A percentile compares a stretch with the other conserved stretches of the same genome.
These are phyloP conservation scores for Ochropleura leucogaster DNA, from an alignment of 2,888 invertebrate genomes.

Conservation along the genomic window DNA sequence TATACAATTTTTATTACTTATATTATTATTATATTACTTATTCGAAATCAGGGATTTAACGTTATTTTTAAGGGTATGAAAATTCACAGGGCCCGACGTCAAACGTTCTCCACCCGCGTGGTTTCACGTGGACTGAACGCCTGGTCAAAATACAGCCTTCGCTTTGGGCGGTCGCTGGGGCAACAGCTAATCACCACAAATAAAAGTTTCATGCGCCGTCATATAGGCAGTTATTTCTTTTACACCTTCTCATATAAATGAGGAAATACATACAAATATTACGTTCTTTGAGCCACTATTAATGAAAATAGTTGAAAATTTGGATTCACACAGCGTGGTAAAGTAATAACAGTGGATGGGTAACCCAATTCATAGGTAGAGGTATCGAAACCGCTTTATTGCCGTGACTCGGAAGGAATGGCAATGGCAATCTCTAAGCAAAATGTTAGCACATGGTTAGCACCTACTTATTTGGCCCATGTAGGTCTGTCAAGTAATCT, in stretches of 20 bases:
- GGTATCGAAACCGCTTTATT: neutral
- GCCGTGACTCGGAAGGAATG: neutral
- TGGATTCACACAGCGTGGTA: neutral
- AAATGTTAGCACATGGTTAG: neutral
- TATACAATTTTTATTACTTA: too few relatives aligned
- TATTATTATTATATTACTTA: too few relatives aligned
- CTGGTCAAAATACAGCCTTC: conserved; percentile 85
- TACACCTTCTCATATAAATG: conserved; percentile 30
- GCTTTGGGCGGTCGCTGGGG: conserved; percentile 82
- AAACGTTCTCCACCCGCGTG: conserved; percentile 72
- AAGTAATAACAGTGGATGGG: neutral
- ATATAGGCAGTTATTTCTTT: conserved; percentile 60
- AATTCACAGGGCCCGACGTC: conserved; percentile 55
- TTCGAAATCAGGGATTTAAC: conserved; percentile 5
- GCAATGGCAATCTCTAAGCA: neutral
- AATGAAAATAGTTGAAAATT: neutral
- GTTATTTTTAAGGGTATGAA: conserved; percentile 56
- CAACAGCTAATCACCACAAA: conserved; percentile 88
- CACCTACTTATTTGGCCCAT: neutral
- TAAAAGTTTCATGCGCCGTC: conserved; percentile 82
- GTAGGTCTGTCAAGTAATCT: neutral
- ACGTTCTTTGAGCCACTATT: conserved; percentile 1
- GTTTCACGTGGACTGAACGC: conserved; percentile 84
- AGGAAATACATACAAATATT: conserved; percentile 11
- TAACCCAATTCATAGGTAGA: neutral